phyloP scores from a whole-genome alignment of 2,888 invertebrate genomes.

The Podotricha telesiphe region DNA sequence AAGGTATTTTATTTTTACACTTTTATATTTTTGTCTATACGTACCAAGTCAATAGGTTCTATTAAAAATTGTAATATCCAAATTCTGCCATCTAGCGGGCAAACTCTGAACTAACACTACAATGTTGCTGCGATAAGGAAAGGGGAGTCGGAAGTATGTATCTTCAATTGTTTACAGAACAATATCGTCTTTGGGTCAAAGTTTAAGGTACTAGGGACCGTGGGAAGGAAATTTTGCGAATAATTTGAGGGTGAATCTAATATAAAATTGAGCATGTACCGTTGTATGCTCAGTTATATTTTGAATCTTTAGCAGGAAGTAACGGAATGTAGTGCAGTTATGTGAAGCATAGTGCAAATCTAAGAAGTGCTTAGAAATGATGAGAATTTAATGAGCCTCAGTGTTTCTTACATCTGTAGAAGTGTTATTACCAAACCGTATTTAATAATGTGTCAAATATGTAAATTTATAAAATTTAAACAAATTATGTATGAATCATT shows the following conservation, averaged over 20 bases:
- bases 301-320: constrained; percentile 71
- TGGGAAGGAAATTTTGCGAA: constrained; percentile 61
- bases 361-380: neutral
- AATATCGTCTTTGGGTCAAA: constrained; percentile 69
- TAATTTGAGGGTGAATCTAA: constrained; percentile 64
- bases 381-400: too few relatives aligned
- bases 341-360: constrained; percentile 14
- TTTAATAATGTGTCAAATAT: neutral
- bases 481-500: neutral
- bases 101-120: constrained; percentile 51
- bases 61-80: neutral
- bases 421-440: neutral
- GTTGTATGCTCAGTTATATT: constrained; percentile 68
- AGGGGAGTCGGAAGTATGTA: constrained; percentile 65
- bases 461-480: neutral
- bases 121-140: constrained; percentile 48
- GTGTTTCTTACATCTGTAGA: too few relatives aligned
- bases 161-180: constrained; percentile 70
- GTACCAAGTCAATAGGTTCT: neutral
- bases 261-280: constrained; percentile 66
- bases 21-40: neutral
- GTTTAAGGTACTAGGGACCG: constrained; percentile 59
- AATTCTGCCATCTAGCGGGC: constrained; percentile 62
- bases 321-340: constrained; percentile 47
- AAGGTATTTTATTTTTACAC: neutral